Conservation (phyloP, 2,888 invertebrate genomes). For the Micropterix aruncella region DNA sequence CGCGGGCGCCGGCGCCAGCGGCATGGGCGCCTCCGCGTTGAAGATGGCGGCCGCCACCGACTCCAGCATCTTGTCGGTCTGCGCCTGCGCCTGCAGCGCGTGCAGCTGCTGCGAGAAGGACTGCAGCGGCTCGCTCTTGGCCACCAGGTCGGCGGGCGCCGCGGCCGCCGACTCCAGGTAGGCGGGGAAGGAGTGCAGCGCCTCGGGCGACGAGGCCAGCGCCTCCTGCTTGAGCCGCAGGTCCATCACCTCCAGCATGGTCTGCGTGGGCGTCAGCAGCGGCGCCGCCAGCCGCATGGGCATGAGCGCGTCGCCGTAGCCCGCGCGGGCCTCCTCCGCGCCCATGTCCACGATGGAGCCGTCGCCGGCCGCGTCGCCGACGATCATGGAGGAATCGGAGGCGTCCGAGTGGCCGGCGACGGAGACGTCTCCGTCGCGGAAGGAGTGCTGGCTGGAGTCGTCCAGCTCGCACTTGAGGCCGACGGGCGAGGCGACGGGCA, state of each 20-base stretch:
- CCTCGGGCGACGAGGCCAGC: constrained; percentile 30
- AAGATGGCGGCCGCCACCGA: constrained; percentile 33
- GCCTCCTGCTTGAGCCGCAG: constrained; percentile 45
- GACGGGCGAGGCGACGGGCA: constrained; percentile 36
- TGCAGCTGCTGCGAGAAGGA: constrained; percentile 34
- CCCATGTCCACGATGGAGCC: constrained; percentile 17
- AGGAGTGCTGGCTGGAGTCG: constrained; percentile 55
- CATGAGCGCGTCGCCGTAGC: too few species aligned
- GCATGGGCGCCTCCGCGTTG: constrained; percentile 24
- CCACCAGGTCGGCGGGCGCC: constrained; percentile 18
- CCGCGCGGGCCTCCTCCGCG: constrained; percentile 3
- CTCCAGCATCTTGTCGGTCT: constrained; percentile 39
- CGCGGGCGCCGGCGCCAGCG: constrained; percentile 22
- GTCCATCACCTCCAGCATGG: constrained; percentile 45
- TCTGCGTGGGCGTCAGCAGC: constrained; percentile 11
- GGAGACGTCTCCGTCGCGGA: constrained; percentile 19
- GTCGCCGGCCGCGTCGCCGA: constrained; percentile 23
- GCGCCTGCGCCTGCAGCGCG: constrained; percentile 33
- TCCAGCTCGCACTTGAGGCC: constrained; percentile 55
- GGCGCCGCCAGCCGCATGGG: background rate
- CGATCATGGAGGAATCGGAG: constrained; percentile 12
- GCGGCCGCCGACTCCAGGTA: constrained; percentile 31
- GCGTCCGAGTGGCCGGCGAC: constrained; percentile 17
- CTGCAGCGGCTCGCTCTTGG: constrained; percentile 19
- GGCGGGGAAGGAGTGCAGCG: constrained; percentile 36